Base-by-base conservation (phyloP, 2,113 vertebrate species). In the Hippocampus zosterae region DNA sequence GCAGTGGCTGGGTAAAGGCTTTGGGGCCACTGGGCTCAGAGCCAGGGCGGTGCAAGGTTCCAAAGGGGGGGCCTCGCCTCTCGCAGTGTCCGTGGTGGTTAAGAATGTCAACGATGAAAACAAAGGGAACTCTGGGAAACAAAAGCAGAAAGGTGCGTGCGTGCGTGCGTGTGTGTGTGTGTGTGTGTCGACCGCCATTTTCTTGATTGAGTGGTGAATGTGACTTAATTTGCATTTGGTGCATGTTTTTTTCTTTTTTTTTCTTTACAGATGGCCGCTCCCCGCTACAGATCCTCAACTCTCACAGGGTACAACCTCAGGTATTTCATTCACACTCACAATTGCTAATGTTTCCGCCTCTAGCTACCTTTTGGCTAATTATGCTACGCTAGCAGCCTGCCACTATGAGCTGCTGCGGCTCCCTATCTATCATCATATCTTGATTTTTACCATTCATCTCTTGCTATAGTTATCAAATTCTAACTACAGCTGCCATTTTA, bases 201-300 rank as follows among this genome's bases (percentile, higher is more conserved):
- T 66, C 1, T 65, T 69, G 21, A 1, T 65, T 62, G 8, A 41
- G 42, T 21, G 52, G 23, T 48, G 15, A 41, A 2, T 50, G 12
- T 15, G 42, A 44, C 42, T 12, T 12, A 44, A 44, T 16, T 50
- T 50, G 4, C 16, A 50, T 7, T 16, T 19, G 19, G 0, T 6
- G 15, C 19, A 44, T 56, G 57, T 4, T 44, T 48, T 46, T 40
- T 21, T n/a, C 0, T 2, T 5, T 23, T 15, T 0, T 68, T 3
- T 1, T 19, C 40, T 74, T 67, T 81, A 85, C 74, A 68, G 83
- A 89, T 44, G 81, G 93, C 3, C 93, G 97, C 19, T 96, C 95
- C 2, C 96, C 96, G 0, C 91, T 98, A 79, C 95, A 95, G 76
- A 67, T 94, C 75, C 92, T 98, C 0, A 98, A 97, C 88, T 96